Evolutionary conservation across 2,797 vertebrate species (phyloP).

Genomic region (Notoglanidium macrostoma): DNA sequence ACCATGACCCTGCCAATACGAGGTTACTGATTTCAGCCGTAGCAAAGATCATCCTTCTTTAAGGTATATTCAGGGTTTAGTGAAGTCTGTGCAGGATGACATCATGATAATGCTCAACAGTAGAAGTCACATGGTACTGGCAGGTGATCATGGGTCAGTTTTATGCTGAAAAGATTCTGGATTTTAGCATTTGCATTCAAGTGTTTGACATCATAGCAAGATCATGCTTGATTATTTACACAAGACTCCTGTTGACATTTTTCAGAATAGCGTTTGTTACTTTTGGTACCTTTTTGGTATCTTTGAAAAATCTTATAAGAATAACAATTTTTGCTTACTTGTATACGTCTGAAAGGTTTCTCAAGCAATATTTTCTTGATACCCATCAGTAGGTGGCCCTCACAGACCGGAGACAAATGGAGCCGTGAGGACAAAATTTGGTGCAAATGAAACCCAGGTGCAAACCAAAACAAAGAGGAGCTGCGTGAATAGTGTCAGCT

Average conservation of each 20-base stretch:
- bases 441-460: neutral
- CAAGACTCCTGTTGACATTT: neutral
- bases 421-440: slow-evolving; percentile 30
- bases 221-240: neutral
- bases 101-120: neutral
- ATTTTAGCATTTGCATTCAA: neutral
- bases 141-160: neutral
- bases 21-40: neutral
- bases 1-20: neutral
- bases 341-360: neutral
- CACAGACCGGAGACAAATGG: slow-evolving; percentile 10
- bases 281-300: neutral
- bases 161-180: neutral
- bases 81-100: neutral
- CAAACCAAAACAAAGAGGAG: slow-evolving; percentile 44
- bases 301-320: neutral
- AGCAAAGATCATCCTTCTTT: neutral
- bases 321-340: neutral
- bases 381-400: neutral
- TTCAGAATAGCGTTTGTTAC: neutral
- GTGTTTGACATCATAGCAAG: neutral
- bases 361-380: neutral
- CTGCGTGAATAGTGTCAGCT: slow-evolving; percentile 67
- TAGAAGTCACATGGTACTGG: neutral
- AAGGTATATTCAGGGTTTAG: neutral